phyloP scores from a whole-genome alignment of 2,797 vertebrate genomes.

The Chaenodraco wilsoni region DNA sequence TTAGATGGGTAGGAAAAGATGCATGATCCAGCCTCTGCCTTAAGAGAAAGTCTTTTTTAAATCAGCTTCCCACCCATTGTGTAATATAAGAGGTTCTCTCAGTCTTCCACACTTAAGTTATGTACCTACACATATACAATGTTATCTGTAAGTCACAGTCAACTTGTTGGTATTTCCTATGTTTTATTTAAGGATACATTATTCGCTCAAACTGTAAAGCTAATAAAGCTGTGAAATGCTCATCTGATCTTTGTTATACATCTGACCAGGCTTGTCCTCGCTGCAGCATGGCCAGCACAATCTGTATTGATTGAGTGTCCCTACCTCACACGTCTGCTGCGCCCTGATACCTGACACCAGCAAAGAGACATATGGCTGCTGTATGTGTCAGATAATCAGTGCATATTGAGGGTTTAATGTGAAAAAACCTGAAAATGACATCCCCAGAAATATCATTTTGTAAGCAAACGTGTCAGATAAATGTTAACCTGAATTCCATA shows the following conservation, averaged over 20 bases:
- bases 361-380: constrained; percentile 16
- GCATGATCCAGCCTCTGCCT: constrained; percentile 29
- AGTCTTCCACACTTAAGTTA: not conserved
- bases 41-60: constrained; percentile 45
- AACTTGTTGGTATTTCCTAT: not conserved
- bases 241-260: constrained; percentile 26
- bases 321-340: constrained; percentile 54
- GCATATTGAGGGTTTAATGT: not conserved
- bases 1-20: constrained; percentile 30
- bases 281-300: constrained; percentile 35
- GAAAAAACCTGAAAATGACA: not conserved
- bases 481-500: not conserved
- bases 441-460: not conserved
- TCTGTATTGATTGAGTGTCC: constrained; percentile 69
- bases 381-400: constrained; percentile 25
- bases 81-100: constrained; percentile 25
- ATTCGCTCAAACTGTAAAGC: not conserved
- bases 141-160: not conserved
- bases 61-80: constrained; percentile 33
- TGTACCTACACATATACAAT: not conserved
- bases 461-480: not conserved
- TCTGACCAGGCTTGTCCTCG: constrained; percentile 33
- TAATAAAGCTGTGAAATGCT: constrained; percentile 13
- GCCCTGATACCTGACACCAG: constrained; percentile 66
- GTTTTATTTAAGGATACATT: not conserved